These are phyloP conservation scores for Orthonevra nobilis DNA, from an alignment of 2,888 invertebrate genomes.

Conservation along the genomic window DNA sequence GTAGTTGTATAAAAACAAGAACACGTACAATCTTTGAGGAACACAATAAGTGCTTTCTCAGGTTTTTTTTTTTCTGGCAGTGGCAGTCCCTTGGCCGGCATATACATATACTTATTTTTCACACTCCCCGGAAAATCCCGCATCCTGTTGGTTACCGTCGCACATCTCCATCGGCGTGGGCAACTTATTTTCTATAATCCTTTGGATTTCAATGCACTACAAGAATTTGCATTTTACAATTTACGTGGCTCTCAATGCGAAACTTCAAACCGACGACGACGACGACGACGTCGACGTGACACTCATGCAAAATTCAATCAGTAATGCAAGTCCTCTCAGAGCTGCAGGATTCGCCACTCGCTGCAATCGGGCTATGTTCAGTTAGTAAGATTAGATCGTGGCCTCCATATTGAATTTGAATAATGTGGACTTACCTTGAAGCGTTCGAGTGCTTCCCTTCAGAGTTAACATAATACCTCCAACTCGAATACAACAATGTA, in stretches of 20 bases:
- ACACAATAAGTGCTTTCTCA: conserved; percentile 58
- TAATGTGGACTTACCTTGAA: conserved; percentile 52
- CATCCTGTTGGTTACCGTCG: conserved; percentile 11
- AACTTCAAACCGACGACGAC: conserved; percentile 67
- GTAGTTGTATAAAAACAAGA: not conserved
- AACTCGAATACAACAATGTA: conserved; percentile 57
- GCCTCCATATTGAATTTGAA: conserved; percentile 63
- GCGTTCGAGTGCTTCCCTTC: conserved; percentile 23
- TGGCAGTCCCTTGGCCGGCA: conserved; percentile 31
- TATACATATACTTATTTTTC: conserved; percentile 43
- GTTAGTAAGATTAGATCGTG: conserved; percentile 32
- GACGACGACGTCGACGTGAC: too few relatives aligned
- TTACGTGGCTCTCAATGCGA: conserved; percentile 60
- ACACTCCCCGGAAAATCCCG: conserved; percentile 40
- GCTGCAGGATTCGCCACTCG: not conserved
- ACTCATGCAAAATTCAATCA: conserved; percentile 65
- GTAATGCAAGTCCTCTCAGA: conserved; percentile 41
- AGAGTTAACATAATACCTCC: conserved; percentile 52
- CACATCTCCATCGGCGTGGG: too few relatives aligned
- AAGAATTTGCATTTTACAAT: conserved; percentile 70
- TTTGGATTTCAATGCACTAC: conserved; percentile 63
- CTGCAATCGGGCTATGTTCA: not conserved
- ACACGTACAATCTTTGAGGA: conserved; percentile 35
- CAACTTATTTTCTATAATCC: conserved; percentile 44
- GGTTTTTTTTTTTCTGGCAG: conserved; percentile 49